Base-by-base conservation (phyloP, 2,797 vertebrate genomes). In the Intellagama lesueurii region DNA sequence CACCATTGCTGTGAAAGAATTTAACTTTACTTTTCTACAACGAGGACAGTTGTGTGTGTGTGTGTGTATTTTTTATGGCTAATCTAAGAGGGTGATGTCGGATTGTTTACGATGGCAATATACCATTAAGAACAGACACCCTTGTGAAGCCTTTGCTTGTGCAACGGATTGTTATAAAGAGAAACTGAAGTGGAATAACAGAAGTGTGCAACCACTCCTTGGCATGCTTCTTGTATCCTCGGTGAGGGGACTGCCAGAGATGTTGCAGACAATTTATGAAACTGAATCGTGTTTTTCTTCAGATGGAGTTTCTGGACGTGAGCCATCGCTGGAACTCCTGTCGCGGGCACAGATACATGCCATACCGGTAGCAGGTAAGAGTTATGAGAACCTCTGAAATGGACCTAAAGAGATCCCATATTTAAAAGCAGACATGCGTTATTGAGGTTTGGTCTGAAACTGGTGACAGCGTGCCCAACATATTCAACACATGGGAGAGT, bases 221-320 rank as follows among this genome's bases (percentile, higher is more conserved):
- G 98, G 98, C 97, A 99, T 98, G 98, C 98, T 98, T 97, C 97
- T 98, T 94, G 97, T 98, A 96, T 98, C 98, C 94, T 97, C 97
- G 6, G 47, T 73, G 30, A 83, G 97, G 96, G 98, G 98, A 96
- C 97, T 98, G 94, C 97, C 97, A 96, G 97, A 97, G 95, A 98
- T 98, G 98, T 97, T 98, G 97, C 98, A 98, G 97, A 99, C 98
- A 93, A 99, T 98, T 97, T 98, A 98, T 93, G 98, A 99, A 97
- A 98, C 98, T 1, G 98, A 99, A 96, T 98, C 98, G 94, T 98
- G 98, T 96, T 98, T 98, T 95, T 98, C 98, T 80, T 97, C 98
- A 95, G 96, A 98, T 95, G 98, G 98, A 94, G 96, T 97, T 90
- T 95, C 97, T 70, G 93, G 96, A 96, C 96, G 94, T 86, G 98